These are phyloP conservation scores for Plusia festucae DNA, from an alignment of 2,888 invertebrate species.

Conservation along the genomic window DNA sequence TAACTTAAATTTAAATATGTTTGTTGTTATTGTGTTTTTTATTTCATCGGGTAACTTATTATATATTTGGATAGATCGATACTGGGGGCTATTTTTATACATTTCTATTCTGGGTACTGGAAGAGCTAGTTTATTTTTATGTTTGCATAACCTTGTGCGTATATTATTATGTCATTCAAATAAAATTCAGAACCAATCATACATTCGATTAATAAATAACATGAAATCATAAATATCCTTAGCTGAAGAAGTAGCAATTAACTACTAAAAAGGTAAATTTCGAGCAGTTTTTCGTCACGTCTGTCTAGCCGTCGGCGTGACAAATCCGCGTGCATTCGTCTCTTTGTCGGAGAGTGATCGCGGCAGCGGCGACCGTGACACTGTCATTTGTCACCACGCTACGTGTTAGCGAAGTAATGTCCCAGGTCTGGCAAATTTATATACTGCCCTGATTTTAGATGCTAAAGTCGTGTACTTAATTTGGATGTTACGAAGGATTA, in stretches of 20 bases:
- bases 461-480: not conserved
- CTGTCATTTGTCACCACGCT: slow-evolving; percentile 59
- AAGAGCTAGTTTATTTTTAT: too few relatives aligned
- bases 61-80: too few relatives aligned
- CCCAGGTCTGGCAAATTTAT: slow-evolving; percentile 47
- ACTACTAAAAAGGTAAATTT: slow-evolving; percentile 49
- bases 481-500: not conserved
- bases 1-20: too few relatives aligned
- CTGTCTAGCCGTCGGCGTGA: slow-evolving; percentile 56
- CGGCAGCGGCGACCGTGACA: slow-evolving; percentile 61
- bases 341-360: slow-evolving; percentile 63
- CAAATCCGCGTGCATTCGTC: slow-evolving; percentile 65
- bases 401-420: slow-evolving; percentile 50
- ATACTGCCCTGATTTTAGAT: slow-evolving; percentile 17
- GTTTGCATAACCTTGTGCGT: too few relatives aligned
- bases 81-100: too few relatives aligned
- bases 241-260: slow-evolving; percentile 26
- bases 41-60: too few relatives aligned
- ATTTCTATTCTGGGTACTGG: too few relatives aligned
- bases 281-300: slow-evolving; percentile 51
- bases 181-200: too few relatives aligned
- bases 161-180: too few relatives aligned
- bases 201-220: too few relatives aligned
- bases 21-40: too few relatives aligned
- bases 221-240: slow-evolving; percentile 26